A percentile compares a stretch with the other conserved stretches of the same genome.
These are phyloP conservation scores for Pseudachorutes palmiensis DNA, from an alignment of 1,140 invertebrate species.

Conservation along the genomic window DNA sequence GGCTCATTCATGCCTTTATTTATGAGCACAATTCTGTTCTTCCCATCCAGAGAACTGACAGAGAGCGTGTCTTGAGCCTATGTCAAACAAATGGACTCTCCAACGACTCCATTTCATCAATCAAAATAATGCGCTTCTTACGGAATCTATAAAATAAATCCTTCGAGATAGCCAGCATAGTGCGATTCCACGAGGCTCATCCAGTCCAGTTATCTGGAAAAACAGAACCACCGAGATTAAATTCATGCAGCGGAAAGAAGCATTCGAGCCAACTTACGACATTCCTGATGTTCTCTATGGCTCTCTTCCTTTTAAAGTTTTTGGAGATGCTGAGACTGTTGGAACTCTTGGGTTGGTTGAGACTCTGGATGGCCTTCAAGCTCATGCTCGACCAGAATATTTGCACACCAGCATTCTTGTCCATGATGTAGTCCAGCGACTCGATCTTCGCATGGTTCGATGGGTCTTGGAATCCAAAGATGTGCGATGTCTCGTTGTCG, in stretches of 20 bases:
- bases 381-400: slow-evolving; percentile 31
- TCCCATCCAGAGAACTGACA: slow-evolving; percentile 53
- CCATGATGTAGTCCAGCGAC: slow-evolving; percentile 45
- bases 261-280: slow-evolving; percentile 21
- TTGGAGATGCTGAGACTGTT: slow-evolving; percentile 17
- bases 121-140: background rate
- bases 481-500: slow-evolving; percentile 40
- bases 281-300: slow-evolving; percentile 19
- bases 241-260: background rate
- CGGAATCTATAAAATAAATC: slow-evolving; percentile 62
- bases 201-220: slow-evolving; percentile 43
- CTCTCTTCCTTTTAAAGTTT: slow-evolving; percentile 15
- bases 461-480: slow-evolving; percentile 26
- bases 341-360: slow-evolving; percentile 3
- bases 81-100: background rate
- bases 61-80: slow-evolving; percentile 50
- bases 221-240: too few species aligned
- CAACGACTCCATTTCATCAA: background rate
- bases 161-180: slow-evolving; percentile 66
- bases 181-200: slow-evolving; percentile 61
- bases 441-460: slow-evolving; percentile 47
- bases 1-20: slow-evolving; percentile 52
- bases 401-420: slow-evolving; percentile 18
- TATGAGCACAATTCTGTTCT: slow-evolving; percentile 51
- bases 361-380: slow-evolving; percentile 25